Evolutionary conservation across 2,888 invertebrate species (phyloP).

Genomic region (Eulithis prunata): DNA sequence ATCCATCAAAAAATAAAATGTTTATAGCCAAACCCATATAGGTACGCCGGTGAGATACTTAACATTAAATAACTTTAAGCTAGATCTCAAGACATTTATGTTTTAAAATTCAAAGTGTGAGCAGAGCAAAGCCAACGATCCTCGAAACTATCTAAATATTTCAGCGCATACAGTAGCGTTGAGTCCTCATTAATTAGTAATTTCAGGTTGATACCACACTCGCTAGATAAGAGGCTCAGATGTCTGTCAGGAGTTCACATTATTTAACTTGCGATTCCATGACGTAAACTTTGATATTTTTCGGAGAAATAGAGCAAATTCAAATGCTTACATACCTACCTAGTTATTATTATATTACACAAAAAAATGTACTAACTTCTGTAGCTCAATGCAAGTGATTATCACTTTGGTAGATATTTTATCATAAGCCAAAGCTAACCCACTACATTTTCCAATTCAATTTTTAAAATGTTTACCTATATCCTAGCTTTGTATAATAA

Average conservation of each 20-base stretch:
- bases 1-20: constrained; percentile 5
- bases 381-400: not conserved
- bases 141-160: constrained; percentile 45
- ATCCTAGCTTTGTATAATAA: constrained; percentile 1
- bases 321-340: too few relatives aligned
- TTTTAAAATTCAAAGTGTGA: constrained; percentile 4
- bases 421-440: constrained; percentile 5
- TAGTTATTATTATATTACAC: not conserved
- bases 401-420: not conserved
- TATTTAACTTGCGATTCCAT: not conserved
- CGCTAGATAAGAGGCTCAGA: constrained; percentile 42
- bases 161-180: constrained; percentile 40
- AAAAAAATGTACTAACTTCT: not conserved
- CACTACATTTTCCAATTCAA: constrained; percentile 8
- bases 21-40: not conserved
- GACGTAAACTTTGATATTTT: not conserved
- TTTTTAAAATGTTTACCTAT: constrained; percentile 32
- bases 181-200: constrained; percentile 47
- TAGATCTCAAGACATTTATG: constrained; percentile 4
- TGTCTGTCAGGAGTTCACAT: constrained; percentile 39
- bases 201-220: constrained; percentile 37
- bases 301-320: not conserved
- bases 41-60: too few relatives aligned
- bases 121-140: constrained; percentile 30
- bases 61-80: not conserved